phyloP scores from a whole-genome alignment of 1,140 invertebrate genomes.

The Lepidotrigona ventralis region DNA sequence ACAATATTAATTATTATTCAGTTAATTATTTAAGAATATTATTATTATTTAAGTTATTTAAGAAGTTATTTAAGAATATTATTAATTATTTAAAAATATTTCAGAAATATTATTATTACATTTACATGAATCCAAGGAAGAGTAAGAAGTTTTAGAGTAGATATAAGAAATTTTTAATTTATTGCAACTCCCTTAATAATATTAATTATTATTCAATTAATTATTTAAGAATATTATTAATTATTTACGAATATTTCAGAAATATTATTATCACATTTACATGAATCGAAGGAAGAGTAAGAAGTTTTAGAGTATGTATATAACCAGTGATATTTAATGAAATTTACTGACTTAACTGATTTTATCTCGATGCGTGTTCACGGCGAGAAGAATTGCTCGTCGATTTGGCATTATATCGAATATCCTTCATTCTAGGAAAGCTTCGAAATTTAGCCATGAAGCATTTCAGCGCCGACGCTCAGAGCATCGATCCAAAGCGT shows the following conservation, averaged over 20 bases:
- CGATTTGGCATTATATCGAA: slow-evolving; percentile 4
- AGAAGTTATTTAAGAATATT: not conserved
- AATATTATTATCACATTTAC: not conserved
- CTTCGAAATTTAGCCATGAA: slow-evolving; percentile 44
- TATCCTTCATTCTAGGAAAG: slow-evolving; percentile 40
- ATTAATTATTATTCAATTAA: not conserved
- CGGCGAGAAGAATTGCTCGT: not conserved
- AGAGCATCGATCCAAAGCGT: slow-evolving; percentile 77
- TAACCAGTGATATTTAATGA: not conserved
- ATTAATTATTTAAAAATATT: not conserved
- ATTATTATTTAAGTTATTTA: not conserved
- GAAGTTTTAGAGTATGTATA: not conserved
- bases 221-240: not conserved
- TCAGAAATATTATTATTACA: not conserved
- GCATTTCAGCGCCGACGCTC: slow-evolving; percentile 70
- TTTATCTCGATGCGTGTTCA: not conserved
- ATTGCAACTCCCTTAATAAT: not conserved
- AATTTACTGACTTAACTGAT: not conserved
- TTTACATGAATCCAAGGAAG: not conserved
- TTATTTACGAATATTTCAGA: not conserved
- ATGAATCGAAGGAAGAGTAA: not conserved
- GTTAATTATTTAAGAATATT: not conserved
- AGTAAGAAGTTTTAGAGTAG: not conserved
- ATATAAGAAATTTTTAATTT: not conserved
- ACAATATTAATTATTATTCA: too few relatives aligned